phyloP scores from a whole-genome alignment of 2,113 vertebrate species.

The Setophaga petechia region DNA sequence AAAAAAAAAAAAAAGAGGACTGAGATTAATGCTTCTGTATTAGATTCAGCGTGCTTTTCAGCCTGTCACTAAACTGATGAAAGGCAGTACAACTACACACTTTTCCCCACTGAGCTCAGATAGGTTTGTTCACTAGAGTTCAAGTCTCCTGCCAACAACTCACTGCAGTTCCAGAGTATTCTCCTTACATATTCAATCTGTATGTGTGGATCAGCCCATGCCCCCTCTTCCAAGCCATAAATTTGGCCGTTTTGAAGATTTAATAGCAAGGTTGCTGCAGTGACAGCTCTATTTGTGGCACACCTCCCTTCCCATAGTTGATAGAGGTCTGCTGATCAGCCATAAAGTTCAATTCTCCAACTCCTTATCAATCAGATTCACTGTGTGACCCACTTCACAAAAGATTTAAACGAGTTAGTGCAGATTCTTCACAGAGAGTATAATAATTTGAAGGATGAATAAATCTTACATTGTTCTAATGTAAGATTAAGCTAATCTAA shows the following conservation, averaged over 20 bases:
- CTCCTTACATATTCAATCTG: conserved; percentile 40
- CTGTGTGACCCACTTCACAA: not conserved
- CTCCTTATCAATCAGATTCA: conserved; percentile 44
- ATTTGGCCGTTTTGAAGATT: conserved; percentile 59
- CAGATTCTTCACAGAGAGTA: not conserved
- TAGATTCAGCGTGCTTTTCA: conserved; percentile 42
- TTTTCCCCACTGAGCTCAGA: conserved; percentile 22
- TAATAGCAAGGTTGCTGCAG: not conserved
- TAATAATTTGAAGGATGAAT: not conserved
- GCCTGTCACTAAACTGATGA: conserved; percentile 35
- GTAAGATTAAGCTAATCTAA: not conserved
- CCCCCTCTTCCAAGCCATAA: conserved; percentile 13
- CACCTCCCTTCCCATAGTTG: not conserved
- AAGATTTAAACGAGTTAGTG: conserved; percentile 33
- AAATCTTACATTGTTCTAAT: not conserved
- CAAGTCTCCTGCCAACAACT: conserved; percentile 50
- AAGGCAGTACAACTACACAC: conserved; percentile 8
- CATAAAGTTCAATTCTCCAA: not conserved
- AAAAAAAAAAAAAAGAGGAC: not conserved
- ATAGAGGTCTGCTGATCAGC: conserved; percentile 37
- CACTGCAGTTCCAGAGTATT: conserved; percentile 44
- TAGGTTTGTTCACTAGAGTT: conserved; percentile 37
- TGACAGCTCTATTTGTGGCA: conserved; percentile 44
- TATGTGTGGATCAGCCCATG: not conserved
- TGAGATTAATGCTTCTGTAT: not conserved